These are phyloP conservation scores for Cerastis rubricosa DNA, from an alignment of 2,888 invertebrate species.

Conservation along the genomic window DNA sequence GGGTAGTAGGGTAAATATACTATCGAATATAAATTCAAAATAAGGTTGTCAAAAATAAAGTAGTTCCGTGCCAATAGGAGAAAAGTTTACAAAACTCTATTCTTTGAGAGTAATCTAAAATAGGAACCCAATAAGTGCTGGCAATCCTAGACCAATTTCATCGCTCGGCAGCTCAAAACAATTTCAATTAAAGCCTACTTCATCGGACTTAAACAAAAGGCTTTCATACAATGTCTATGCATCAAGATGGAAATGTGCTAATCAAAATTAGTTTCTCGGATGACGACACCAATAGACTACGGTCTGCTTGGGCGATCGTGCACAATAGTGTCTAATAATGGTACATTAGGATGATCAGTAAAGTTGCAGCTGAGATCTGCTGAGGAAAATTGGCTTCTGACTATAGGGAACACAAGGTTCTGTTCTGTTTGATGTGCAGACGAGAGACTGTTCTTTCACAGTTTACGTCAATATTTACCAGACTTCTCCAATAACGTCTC, in stretches of 20 bases:
- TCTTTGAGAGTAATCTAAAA: background rate
- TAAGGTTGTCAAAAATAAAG: background rate
- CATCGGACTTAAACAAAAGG: slow-evolving; percentile 15
- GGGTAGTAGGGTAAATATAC: too few species aligned
- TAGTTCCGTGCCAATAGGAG: background rate
- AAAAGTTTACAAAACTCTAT: background rate
- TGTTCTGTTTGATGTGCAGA: background rate
- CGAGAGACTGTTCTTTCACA: background rate
- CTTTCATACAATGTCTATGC: slow-evolving; percentile 15
- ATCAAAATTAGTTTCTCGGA: slow-evolving; percentile 49
- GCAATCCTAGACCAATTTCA: background rate
- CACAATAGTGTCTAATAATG: slow-evolving; percentile 10
- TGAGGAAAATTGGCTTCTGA: background rate
- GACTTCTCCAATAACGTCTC: too few species aligned
- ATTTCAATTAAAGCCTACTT: slow-evolving; percentile 22
- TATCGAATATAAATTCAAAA: too few species aligned
- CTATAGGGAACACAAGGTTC: background rate
- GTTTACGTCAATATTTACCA: background rate
- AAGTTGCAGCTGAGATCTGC: slow-evolving; percentile 7
- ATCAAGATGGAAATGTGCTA: slow-evolving; percentile 20
- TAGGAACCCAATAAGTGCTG: too few species aligned
- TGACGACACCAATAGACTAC: slow-evolving; percentile 28
- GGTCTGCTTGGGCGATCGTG: background rate
- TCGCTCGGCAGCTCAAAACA: background rate
- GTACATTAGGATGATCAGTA: slow-evolving; percentile 11